Conservation (phyloP, 2,888 invertebrate genomes). For the Cheilosia soror region DNA sequence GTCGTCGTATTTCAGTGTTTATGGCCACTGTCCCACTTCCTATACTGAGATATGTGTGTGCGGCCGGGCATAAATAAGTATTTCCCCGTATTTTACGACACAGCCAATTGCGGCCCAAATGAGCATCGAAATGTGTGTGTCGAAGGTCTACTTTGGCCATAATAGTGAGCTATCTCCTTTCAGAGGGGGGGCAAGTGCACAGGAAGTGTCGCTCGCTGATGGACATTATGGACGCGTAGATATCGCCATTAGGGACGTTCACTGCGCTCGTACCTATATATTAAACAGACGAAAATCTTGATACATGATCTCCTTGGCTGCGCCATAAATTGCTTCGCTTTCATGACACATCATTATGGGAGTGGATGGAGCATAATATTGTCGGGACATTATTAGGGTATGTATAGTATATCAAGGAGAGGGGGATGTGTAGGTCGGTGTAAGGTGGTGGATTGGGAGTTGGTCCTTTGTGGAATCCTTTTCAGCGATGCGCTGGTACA, state of each 20-base stretch:
- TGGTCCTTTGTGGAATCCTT: slow-evolving; percentile 48
- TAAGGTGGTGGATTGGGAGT: too few relatives aligned
- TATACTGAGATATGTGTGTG: background rate
- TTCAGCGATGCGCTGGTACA: slow-evolving; percentile 21
- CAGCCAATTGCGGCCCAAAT: slow-evolving; percentile 64
- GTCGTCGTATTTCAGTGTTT: slow-evolving; percentile 61
- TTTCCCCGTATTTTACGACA: slow-evolving; percentile 69
- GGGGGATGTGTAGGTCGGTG: background rate
- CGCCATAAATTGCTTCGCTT: slow-evolving; percentile 71
- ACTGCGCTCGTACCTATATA: slow-evolving; percentile 51
- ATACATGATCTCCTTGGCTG: slow-evolving; percentile 73
- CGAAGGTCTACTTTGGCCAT: background rate
- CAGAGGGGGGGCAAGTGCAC: slow-evolving; percentile 31
- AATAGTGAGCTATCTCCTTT: background rate
- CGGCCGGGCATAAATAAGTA: slow-evolving; percentile 61
- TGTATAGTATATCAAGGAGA: background rate
- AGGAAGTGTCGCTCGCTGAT: slow-evolving; percentile 62
- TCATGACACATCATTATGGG: slow-evolving; percentile 74
- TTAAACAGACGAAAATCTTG: slow-evolving; percentile 69
- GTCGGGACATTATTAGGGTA: slow-evolving; percentile 58
- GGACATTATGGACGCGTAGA: slow-evolving; percentile 71
- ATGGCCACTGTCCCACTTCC: slow-evolving; percentile 66
- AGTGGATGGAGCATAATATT: slow-evolving; percentile 68
- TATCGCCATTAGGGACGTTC: slow-evolving; percentile 72
- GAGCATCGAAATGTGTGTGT: slow-evolving; percentile 59